A percentile compares a stretch with the other conserved stretches of the same genome.
These are phyloP conservation scores for Drosophila lacteicornis DNA, from an alignment of 1,140 invertebrate genomes.

Conservation along the genomic window DNA sequence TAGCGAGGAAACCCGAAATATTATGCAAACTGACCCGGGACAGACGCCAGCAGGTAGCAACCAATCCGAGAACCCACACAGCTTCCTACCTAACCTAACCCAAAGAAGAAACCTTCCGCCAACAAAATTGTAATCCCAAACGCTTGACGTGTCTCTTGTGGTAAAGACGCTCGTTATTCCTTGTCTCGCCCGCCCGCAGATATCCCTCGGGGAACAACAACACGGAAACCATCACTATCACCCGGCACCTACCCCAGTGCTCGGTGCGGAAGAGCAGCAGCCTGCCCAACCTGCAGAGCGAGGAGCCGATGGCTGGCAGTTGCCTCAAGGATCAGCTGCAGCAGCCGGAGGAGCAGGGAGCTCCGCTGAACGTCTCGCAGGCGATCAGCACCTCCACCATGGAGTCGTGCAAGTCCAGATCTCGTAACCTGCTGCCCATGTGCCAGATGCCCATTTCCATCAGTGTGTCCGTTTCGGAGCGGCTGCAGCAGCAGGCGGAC, in stretches of 20 bases:
- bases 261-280: constrained; percentile 89
- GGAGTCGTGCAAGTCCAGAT: constrained; percentile 85
- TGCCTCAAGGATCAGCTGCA: constrained; percentile 50
- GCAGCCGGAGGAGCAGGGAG: constrained; percentile 40
- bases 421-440: constrained; percentile 81
- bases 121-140: constrained; percentile 61
- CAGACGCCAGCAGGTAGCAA: constrained; percentile 54
- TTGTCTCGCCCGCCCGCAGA: constrained; percentile 84
- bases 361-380: constrained; percentile 79
- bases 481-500: constrained; percentile 58
- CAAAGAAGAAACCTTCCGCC: constrained; percentile 33
- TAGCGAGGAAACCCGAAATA: constrained; percentile 28
- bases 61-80: constrained; percentile 36
- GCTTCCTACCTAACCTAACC: constrained; percentile 36
- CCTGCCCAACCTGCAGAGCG: constrained; percentile 88
- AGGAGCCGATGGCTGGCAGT: constrained; percentile 35
- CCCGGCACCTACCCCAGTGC: constrained; percentile 73
- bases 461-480: constrained; percentile 71
- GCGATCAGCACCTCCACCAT: constrained; percentile 88
- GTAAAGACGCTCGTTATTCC: constrained; percentile 79
- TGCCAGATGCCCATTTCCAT: constrained; percentile 84
- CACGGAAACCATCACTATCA: constrained; percentile 73
- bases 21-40: constrained; percentile 42
- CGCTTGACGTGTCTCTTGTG: constrained; percentile 65
- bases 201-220: constrained; percentile 93